These are phyloP conservation scores for Pharmacophagus antenor DNA, from an alignment of 2,888 invertebrate species.

Conservation along the genomic window DNA sequence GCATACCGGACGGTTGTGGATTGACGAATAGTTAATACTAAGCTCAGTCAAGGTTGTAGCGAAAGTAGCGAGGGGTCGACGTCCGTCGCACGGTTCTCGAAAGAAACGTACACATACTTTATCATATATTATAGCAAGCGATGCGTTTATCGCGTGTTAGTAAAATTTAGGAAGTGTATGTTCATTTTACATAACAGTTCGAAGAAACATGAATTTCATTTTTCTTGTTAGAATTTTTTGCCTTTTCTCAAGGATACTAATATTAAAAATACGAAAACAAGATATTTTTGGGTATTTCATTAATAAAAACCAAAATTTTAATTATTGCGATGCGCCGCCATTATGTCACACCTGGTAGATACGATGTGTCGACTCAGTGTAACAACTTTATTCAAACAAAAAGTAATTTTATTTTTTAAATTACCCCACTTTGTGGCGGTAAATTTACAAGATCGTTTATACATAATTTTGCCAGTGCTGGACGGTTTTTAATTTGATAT, in stretches of 20 bases:
- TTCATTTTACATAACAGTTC: constrained; percentile 9
- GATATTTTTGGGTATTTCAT: neutral
- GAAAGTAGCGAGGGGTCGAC: constrained; percentile 69
- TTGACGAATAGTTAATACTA: constrained; percentile 43
- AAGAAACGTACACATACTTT: constrained; percentile 5
- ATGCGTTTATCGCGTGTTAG: constrained; percentile 16
- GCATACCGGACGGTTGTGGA: constrained; percentile 29
- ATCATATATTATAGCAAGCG: constrained; percentile 4
- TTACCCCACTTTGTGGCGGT: neutral
- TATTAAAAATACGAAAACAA: neutral
- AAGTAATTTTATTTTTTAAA: constrained; percentile 12
- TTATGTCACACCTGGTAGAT: constrained; percentile 17
- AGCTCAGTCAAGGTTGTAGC: constrained; percentile 72
- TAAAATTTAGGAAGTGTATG: constrained; percentile 11
- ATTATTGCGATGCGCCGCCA: neutral
- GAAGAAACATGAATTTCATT: neutral
- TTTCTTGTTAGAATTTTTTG: constrained; percentile 4
- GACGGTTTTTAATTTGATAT: neutral
- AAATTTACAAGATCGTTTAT: no score
- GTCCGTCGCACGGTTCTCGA: constrained; percentile 40
- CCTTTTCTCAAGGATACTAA: no score
- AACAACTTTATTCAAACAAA: constrained; percentile 34
- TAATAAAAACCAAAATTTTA: neutral
- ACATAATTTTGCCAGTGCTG: no score
- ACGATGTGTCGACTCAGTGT: constrained; percentile 18